Base-by-base conservation (phyloP, 2,888 invertebrate genomes). In the Campaea margaritaria region DNA sequence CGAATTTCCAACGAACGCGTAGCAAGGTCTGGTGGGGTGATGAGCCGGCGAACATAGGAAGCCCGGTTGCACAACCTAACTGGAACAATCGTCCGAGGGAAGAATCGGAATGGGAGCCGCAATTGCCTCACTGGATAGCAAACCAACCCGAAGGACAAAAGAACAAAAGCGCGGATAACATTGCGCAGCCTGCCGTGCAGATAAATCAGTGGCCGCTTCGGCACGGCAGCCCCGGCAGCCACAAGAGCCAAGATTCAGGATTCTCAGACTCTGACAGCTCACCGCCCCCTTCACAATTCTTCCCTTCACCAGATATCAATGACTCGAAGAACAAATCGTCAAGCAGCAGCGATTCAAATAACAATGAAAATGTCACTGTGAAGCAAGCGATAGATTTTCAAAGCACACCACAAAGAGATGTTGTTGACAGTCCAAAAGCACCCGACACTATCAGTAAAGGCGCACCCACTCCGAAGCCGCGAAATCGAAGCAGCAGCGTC, bases 231-330 rank as follows among this genome's bases (percentile, higher is more conserved):
- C 93, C 89, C 67, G 94, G 86, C 28, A 95, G 95, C 79, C 95
- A 95, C 65, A 95, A 95, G 64, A 96, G 96, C 75, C 96, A 96
- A 83, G 96, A 96, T 83, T 96, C 96, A 0, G 96, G 96, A 0
- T 96, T 96, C 83, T 96, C 96, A 0, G 96, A 96, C 75, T 95
- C 96, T 0, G 96, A 96, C 73, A 93, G 93, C 70, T 95, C 95
- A 0, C 93, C 94, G n/a, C 92, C 93, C 0, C 83, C 82, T 2
- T 89, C 90, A 1, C 89, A 92, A 66, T 89, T 91, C 69, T 90
- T 89, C 67, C 81, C 79, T 2, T 80, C 87, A 0, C 83, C 87
- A 10, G 87, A 87, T 39, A 77, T 67, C 49, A 80, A 76, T 46
- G 83, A 87, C 28, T 74, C 78, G 5, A 87, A 79, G 61, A 85